phyloP scores from a whole-genome alignment of 2,888 invertebrate genomes.

The Rhagonycha lutea region DNA sequence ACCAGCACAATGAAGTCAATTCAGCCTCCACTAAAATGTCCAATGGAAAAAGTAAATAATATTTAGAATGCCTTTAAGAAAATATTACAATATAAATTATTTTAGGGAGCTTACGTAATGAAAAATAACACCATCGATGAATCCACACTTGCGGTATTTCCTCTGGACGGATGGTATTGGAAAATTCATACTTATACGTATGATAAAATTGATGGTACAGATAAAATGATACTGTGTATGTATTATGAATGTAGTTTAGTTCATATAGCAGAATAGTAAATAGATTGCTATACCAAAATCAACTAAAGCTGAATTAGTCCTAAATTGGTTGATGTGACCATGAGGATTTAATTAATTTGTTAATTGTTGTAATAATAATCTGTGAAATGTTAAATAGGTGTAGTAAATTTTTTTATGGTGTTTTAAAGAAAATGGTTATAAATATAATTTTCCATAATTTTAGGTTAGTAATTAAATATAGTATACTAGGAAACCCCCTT shows the following conservation, averaged over 20 bases:
- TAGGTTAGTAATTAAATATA: too few relatives aligned
- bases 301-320: too few relatives aligned
- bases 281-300: neutral
- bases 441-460: too few relatives aligned
- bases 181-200: conserved; percentile 33
- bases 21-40: conserved; percentile 38
- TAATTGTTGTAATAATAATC: too few relatives aligned
- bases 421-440: too few relatives aligned
- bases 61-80: too few relatives aligned
- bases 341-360: too few relatives aligned
- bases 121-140: conserved; percentile 44
- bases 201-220: conserved; percentile 22
- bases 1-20: conserved; percentile 32
- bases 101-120: conserved; percentile 37
- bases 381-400: too few relatives aligned
- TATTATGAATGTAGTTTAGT: conserved; percentile 40
- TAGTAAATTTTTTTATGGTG: too few relatives aligned
- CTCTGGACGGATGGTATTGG: conserved; percentile 44
- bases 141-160: conserved; percentile 36
- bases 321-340: too few relatives aligned
- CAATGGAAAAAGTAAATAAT: conserved; percentile 35
- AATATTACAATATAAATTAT: neutral
- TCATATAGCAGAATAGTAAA: conserved; percentile 16
- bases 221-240: conserved; percentile 34
- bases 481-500: too few relatives aligned